phyloP scores from a whole-genome alignment of 1,140 invertebrate species.

The Drosophila nigromelanica region DNA sequence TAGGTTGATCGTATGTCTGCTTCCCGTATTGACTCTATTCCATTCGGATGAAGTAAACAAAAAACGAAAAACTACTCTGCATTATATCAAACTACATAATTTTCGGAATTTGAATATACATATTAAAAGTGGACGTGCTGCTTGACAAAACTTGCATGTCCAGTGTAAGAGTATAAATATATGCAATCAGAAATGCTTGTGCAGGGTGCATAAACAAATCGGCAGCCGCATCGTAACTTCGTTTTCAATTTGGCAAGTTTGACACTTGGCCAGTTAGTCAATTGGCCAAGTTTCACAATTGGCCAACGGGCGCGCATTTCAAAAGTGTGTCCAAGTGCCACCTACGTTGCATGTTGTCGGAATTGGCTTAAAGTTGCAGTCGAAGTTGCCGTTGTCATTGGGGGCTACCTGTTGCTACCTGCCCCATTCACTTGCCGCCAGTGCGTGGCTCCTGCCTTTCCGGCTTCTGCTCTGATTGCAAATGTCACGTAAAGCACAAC shows the following conservation, averaged over 20 bases:
- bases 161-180: neutral
- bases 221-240: conserved; percentile 73
- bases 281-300: conserved; percentile 41
- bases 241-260: conserved; percentile 80
- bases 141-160: neutral
- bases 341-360: conserved; percentile 55
- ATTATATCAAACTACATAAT: too few relatives aligned
- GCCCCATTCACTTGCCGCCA: conserved; percentile 72
- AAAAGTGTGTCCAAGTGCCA: conserved; percentile 54
- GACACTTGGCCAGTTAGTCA: conserved; percentile 72
- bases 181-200: conserved; percentile 15
- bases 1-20: neutral
- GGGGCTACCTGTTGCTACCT: conserved; percentile 58
- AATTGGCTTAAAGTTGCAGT: conserved; percentile 25
- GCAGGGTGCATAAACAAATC: conserved; percentile 70
- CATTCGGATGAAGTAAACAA: too few relatives aligned
- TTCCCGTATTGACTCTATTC: too few relatives aligned
- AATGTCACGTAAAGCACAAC: conserved; percentile 52
- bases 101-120: too few relatives aligned
- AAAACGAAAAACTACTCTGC: too few relatives aligned
- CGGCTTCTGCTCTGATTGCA: conserved; percentile 57
- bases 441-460: conserved; percentile 50
- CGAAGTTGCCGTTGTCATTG: conserved; percentile 22
- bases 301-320: conserved; percentile 38
- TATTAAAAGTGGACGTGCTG: too few relatives aligned